Base-by-base conservation (phyloP, 2,113 vertebrate species). In the Carassius carassius region DNA sequence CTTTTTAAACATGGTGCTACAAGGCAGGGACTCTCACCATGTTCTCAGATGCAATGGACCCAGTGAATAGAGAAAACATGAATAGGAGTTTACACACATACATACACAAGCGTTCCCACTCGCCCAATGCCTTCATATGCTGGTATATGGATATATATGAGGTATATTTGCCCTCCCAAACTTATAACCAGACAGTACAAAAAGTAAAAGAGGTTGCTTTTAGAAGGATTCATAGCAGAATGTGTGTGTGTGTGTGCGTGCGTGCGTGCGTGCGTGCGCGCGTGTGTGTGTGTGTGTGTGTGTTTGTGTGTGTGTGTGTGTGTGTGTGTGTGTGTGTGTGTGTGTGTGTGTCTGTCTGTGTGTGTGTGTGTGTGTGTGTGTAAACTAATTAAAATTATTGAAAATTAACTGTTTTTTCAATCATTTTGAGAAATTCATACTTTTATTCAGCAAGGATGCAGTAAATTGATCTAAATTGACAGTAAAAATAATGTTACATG, bases 1-100 rank as follows among this genome's bases (percentile, higher is more conserved):
- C 93, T 92, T 92, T 93, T 93, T 70, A 88, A 91, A 90, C 88
- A 88, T 88, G 88, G 90, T 90, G 85, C 90, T 90, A 76, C 25
- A 21, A 3, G 86, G 86, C 83, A 83, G 87, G 75, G 81, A 81
- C 84, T 88, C 83, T 85, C 74, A 80, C 73, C 69, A 82, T 83
- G 76, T 82, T 65, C 47, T 67, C 81, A 49, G 84, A 29, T 69
- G 77, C 65, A 17, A 82, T 89, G 89, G 88, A 92, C 90, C 85
- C 88, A 47, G 62, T 88, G 87, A 84, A 78, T 54, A 84, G 51
- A 78, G 74, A 1, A 54, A 70, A 69, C 32, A 56, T 65, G 29
- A 84, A 69, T 70, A 76, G 37, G 25, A 44, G 23, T 63, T 63
- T 54, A 49, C 79, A 67, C 70, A 82, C 73, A 41, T 16, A 69